Evolutionary conservation across 2,113 vertebrate genomes (phyloP).

Genomic region (Boulengeromyrus knoepffleri): DNA sequence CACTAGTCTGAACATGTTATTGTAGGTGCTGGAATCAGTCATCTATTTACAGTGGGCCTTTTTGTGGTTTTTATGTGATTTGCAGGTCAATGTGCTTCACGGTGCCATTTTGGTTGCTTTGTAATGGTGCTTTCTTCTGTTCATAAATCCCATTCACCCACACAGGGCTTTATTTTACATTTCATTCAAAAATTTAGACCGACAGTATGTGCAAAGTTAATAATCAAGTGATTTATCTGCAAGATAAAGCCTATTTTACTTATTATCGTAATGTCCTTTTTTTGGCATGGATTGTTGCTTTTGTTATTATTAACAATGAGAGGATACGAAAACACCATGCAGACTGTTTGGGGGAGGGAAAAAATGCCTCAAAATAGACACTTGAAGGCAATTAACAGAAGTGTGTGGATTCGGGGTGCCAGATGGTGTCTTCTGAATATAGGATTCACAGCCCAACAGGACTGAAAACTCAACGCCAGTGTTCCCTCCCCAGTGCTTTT

Average conservation of each 20-base stretch:
- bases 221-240: not conserved
- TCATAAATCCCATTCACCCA: not conserved
- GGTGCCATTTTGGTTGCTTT: not conserved
- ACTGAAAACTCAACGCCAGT: not conserved
- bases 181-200: not conserved
- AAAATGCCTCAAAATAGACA: not conserved
- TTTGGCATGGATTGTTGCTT: not conserved
- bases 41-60: not conserved
- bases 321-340: not conserved
- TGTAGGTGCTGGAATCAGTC: not conserved
- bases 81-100: not conserved
- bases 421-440: conserved; percentile 9
- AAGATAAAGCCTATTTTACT: not conserved
- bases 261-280: not conserved
- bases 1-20: not conserved
- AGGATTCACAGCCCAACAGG: not conserved
- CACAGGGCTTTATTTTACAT: not conserved
- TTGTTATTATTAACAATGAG: not conserved
- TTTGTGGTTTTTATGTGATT: not conserved
- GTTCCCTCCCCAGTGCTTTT: not conserved
- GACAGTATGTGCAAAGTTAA: not conserved
- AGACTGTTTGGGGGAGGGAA: not conserved
- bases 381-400: not conserved
- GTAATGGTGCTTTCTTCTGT: not conserved
- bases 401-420: not conserved